Base-by-base conservation (phyloP, 2,797 vertebrate species). In the Dendrocincla tyrannina region DNA sequence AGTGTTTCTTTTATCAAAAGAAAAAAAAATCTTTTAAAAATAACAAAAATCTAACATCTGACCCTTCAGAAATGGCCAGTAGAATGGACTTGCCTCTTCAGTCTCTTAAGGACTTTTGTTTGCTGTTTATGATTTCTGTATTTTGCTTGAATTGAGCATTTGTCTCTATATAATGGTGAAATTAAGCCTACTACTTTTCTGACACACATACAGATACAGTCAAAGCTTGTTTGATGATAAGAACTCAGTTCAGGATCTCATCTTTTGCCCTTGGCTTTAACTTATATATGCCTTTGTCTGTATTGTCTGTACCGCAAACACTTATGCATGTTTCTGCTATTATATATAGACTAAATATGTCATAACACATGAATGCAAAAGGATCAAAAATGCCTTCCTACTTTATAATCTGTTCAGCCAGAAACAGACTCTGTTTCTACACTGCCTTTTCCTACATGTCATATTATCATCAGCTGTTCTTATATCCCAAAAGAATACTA, bases 401-500 rank as follows among this genome's bases (percentile, higher is more conserved):
- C 91, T 97, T 97, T 93, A 82, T 93, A 92, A 96, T 97, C 97
- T 95, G 85, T 93, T 97, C 83, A 96, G 94, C 92, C 70, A 93
- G 96, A 92, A 96, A 86, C 75, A 95, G 91, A 80, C 77, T 95
- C 83, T 87, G 73, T 96, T 94, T 95, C 97, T 96, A 81, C 95
- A 78, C 82, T 84, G 46, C 94, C 86, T 97, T 97, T 97, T 93
- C 94, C 72, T 96, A 96, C 97, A 96, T 98, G 98, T 98, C 98
- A 98, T 98, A 98, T 98, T 98, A 98, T 97, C 97, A 98, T 98
- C 97, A 96, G 97, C 97, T 97, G 97, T 97, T 98, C 97, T 97
- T 95, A 89, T 97, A 97, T 98, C 98, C 98, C 98, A 94, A 97
- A 98, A 98, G 98, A 98, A 98, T 98, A 98, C 98, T 98, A 98